Base-by-base conservation (phyloP, 2,888 invertebrate genomes). In the Lithophane semibrunnea region DNA sequence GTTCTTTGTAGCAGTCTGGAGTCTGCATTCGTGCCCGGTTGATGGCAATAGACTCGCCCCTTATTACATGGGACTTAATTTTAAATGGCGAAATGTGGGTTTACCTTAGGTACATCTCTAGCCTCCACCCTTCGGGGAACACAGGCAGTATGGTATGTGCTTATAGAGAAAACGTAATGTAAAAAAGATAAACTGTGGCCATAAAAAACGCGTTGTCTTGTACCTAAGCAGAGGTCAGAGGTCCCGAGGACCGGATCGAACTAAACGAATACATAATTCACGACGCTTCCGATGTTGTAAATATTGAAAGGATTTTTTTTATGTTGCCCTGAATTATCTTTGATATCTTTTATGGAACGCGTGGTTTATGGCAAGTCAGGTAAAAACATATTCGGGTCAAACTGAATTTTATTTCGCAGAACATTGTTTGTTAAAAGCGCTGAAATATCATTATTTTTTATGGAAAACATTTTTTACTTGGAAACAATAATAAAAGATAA, bases 211-310 rank as follows among this genome's bases (percentile, higher is more conserved):
- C 83, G 84, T 85, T 86, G 86, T 86, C 81, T 87, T 85, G 60
- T 73, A 78, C 61, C 73, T 75, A 79, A 67, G 54, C 72, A 74
- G 58, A 84, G 88, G 89, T 86, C 85, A 88, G 72, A 88, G 86
- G 87, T 84, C 82, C 79, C 67, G 69, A 81, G 73, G 79, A 71
- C 69, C 73, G 73, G 75, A 86, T 85, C 80, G 85, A 79, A 85
- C 86, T 82, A 86, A 86, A 77, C 79, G 89, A 87, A 90, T 90
- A 91, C 91, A 92, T 92, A 91, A 90, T 92, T 92, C 91, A 92
- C 88, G 65, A 78, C 74, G 84, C 88, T 87, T 88, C 80, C 85
- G 80, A 80, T 79, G 78, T 86, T 88, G 90, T 91, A 91, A 92
- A 92, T 91, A 92, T 90, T 89, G 85, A 88, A 88, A 80, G 85